A percentile compares a stretch with the other conserved stretches of the same genome.
Conservation (phyloP, 2,797 vertebrate species). For the Merluccius polli region DNA sequence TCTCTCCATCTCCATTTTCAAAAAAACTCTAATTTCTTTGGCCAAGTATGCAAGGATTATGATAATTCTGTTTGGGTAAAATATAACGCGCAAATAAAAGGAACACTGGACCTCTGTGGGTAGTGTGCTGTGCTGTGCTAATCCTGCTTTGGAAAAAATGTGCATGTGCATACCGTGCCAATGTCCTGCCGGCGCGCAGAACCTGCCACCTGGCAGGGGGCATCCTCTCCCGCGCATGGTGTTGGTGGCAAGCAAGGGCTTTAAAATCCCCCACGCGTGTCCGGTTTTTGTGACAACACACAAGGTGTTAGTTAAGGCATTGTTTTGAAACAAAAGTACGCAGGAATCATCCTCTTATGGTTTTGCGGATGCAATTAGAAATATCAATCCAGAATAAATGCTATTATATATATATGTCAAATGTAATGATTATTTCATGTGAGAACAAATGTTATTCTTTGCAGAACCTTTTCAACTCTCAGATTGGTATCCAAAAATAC, state of each 20-base stretch:
- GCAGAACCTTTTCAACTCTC: not conserved
- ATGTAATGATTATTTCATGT: not conserved
- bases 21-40: constrained; percentile 28
- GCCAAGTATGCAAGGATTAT: constrained; percentile 47
- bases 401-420: not conserved
- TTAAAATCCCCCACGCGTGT: constrained; percentile 39
- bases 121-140: constrained; percentile 46
- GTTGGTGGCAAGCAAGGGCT: constrained; percentile 45
- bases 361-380: not conserved
- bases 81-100: constrained; percentile 52
- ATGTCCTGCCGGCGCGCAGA: constrained; percentile 57
- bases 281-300: constrained; percentile 39
- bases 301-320: constrained; percentile 33
- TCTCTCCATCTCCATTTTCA: constrained; percentile 21
- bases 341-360: not conserved
- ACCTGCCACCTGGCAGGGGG: constrained; percentile 65
- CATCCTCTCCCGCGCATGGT: constrained; percentile 51
- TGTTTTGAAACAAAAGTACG: constrained; percentile 3
- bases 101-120: constrained; percentile 54
- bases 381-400: not conserved
- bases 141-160: constrained; percentile 67
- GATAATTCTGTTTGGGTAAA: constrained; percentile 57
- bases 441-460: not conserved
- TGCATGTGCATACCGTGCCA: constrained; percentile 48
- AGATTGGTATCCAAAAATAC: constrained; percentile 7